Evolutionary conservation across 2,113 vertebrate species (phyloP), one percentile per base, ranked within the genome.

Genomic region (Tragelaphus strepsiceros): DNA sequence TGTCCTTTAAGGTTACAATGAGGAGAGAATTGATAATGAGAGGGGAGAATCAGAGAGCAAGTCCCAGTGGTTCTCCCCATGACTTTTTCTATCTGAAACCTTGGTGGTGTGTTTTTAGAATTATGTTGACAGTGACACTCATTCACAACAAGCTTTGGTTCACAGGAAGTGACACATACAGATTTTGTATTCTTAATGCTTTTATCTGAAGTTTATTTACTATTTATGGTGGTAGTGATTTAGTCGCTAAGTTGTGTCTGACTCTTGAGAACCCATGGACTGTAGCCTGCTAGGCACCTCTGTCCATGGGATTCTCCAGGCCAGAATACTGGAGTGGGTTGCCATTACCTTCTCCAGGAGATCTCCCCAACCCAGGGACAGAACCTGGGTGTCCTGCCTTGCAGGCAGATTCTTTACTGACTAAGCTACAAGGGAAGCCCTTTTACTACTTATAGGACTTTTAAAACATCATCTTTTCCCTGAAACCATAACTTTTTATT

Each of bases 1-100:
- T 97, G 95, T 95, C 96, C 28, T 30, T 80, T 95, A n/a, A 90
- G 81, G 84, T 94, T 96, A 93, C 94, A 35, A 49, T 88, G 54
- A 81, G 94, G 35, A 88, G 96, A 88, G 13, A 24, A 0, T 56
- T 21, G n/a, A n/a, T 15, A 53, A 35, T 22, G 13, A 56, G 51
- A 56, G 53, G 32, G 13, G 53, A 39, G 22, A 35, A 39, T 56
- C 53, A 4, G 1, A 32, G 16, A 81, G 78, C 78, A 51, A 53
- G 78, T 32, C 49, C 78, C 30, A 17, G 4, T 30, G 49, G 49
- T 32, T 81, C 21, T 24, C 21, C 21, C 13, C 35, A 3, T 26
- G 21, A 26, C 53, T 6, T 83, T 35, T 83, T 35, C 81, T 56
- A 7, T 26, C n/a, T 83, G 53, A 54, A 77, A 53, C 90, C 16